Evolutionary conservation across 2,797 vertebrate species (phyloP).

Genomic region (Aphelocoma californica): DNA sequence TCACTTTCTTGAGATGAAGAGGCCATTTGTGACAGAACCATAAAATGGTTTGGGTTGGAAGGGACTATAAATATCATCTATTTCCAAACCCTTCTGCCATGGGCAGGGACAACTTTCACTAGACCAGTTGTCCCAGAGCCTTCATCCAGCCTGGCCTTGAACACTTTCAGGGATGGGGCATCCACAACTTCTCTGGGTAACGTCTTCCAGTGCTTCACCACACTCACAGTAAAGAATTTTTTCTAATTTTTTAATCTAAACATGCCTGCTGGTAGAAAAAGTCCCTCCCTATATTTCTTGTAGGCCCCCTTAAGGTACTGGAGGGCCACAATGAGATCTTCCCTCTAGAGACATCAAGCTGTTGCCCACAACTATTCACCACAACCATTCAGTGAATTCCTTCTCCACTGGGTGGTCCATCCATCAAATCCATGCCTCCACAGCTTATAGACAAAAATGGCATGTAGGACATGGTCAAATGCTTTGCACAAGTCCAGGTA

Average conservation of each 20-base stretch:
- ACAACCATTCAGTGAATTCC: background rate
- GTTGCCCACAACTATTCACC: background rate
- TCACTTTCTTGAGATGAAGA: background rate
- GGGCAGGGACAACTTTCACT: background rate
- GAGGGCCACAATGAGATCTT: no score
- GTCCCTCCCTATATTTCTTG: background rate
- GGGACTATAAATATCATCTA: background rate
- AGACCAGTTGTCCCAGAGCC: background rate
- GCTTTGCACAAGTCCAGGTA: background rate
- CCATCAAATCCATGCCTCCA: background rate
- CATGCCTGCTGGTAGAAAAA: background rate
- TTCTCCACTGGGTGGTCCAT: background rate
- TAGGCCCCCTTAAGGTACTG: background rate
- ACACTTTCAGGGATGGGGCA: background rate
- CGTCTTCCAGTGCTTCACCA: no score
- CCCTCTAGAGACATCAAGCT: background rate
- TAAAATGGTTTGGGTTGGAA: background rate
- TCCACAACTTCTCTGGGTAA: background rate
- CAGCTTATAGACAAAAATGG: background rate
- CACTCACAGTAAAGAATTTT: background rate
- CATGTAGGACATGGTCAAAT: background rate
- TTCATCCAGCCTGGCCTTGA: background rate
- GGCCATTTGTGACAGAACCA: background rate
- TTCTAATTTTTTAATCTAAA: background rate
- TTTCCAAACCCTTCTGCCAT: background rate